Conservation (phyloP, 2,797 vertebrate species). For the Monodelphis domestica region DNA sequence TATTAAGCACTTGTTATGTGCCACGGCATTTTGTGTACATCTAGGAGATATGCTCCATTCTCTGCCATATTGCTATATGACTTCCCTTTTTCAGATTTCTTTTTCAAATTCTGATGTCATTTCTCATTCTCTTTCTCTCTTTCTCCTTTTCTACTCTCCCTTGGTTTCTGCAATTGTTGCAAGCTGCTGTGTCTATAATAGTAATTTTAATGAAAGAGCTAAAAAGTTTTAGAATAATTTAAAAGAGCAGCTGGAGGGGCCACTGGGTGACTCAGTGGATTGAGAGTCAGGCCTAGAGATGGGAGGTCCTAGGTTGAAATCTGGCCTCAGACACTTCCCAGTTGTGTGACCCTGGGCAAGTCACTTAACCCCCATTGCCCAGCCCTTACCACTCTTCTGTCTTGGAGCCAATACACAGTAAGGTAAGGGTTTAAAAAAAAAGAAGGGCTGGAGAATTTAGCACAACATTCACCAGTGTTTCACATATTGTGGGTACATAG, state of each 20-base stretch:
- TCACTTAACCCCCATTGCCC: too few species aligned
- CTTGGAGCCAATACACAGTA: too few species aligned
- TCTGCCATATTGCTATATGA: background rate
- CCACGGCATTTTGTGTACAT: background rate
- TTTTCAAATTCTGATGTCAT: background rate
- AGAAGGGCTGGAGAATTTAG: too few species aligned
- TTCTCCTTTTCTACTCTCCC: background rate
- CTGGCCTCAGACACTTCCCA: too few species aligned
- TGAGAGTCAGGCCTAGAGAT: too few species aligned
- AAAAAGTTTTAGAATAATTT: slow-evolving; percentile 61
- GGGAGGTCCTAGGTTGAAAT: too few species aligned
- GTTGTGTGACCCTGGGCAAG: too few species aligned
- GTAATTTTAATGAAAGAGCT: slow-evolving; percentile 44
- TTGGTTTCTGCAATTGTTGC: slow-evolving; percentile 11
- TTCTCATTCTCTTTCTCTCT: slow-evolving; percentile 24
- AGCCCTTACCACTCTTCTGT: too few species aligned
- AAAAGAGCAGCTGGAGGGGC: too few species aligned
- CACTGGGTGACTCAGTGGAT: too few species aligned
- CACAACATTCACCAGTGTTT: background rate
- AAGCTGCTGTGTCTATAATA: background rate
- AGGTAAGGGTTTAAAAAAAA: too few species aligned
- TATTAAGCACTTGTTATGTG: background rate
- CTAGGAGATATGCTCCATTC: background rate
- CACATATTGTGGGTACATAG: background rate
- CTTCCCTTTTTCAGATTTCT: slow-evolving; percentile 30